Evolutionary conservation across 2,797 vertebrate species (phyloP), one percentile per base, ranked within the genome.

Genomic region (Megaceryle alcyon): DNA sequence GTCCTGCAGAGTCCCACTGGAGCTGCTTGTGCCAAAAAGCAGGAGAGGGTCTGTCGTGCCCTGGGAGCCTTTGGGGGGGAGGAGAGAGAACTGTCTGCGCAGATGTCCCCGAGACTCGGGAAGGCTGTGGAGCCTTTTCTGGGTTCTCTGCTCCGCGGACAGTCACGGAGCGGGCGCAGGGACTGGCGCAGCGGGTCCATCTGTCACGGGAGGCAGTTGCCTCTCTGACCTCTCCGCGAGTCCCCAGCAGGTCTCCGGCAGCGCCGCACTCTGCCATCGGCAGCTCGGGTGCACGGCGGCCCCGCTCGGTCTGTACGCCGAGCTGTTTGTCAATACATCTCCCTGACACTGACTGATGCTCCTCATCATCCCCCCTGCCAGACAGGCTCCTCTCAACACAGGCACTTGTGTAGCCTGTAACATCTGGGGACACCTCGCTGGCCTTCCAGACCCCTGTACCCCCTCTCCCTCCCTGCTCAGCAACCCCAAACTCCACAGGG

Each of bases 51-150:
- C 51, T 33, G 68, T 7, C 0, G 1, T 10, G 49, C 44, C n/a
- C 64, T 0, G 1, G 76, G 71, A 23, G 23, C 16, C 44, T 35
- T 35, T 18, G 0, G 0, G 54, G 54, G 44, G 39, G 25, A 60
- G 61, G 33, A 21, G 46, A 22, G 28, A 37, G 61, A 37, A n/a
- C 18, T 1, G 1, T 51, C 7, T 2, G 60, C 49, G 6, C 21
- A 8, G 15, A 8, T 1, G 1, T 7, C 53, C 4, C 26, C 0
- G 18, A 14, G 70, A 46, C 53, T 23, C 0, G 0, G 44, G 28
- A 18, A 37, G 37, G 37, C 60, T 26, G 19, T 1, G 1, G 84
- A 35, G 28, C 21, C 3, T 23, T 26, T 48, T 21, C 61, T 49
- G 44, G 10, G 79, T 19, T 31, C 29, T 33, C 12, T 1, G 18